Base-by-base conservation (phyloP, 2,797 vertebrate genomes). In the Acrocephalus scirpaceus region DNA sequence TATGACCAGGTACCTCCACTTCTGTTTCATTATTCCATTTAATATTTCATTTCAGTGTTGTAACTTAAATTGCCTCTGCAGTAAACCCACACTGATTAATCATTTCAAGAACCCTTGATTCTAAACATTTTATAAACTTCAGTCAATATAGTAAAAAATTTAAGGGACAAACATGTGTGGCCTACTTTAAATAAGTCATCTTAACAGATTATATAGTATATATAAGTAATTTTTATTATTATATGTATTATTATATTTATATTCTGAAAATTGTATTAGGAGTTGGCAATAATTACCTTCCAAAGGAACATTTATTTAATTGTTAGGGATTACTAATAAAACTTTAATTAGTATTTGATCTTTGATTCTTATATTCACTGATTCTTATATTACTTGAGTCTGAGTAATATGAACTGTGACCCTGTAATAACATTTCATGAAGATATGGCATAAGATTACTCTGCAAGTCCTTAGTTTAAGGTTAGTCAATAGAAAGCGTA, bases 111-210 rank as follows among this genome's bases (percentile, higher is more conserved):
- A 71, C 5, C 1, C 36, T 60, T 86, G 18, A 34, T 74, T 90
- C 25, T 38, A 25, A 30, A n/a, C 32, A 50, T 47, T 51, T 82
- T 6, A 3, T 62, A 50, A 88, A 42, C 13, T n/a, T 47, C 48
- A 64, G 26, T 54, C 26, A 71, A 36, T 53, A 34, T 32, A 51
- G 7, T 32, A 51, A 10, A 23, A 83, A 71, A 9, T 11, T 50
- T 54, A 26, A 80, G 18, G 21, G 65, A 45, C 11, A 64, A 60
- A 56, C 4, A 21, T 0, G 0, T 20, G 30, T 20, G 5, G 2
- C 13, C 13, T 94, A 60, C 17, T 79, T 88, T 38, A 69, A 65
- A 53, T 60, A 87, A 70, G 10, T 51, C 14, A 65, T 2, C 5
- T 70, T 73, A 72, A 76, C 7, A 9, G 9, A 70, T 70, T 64